Evolutionary conservation across 2,888 invertebrate genomes (phyloP).

Genomic region (Terebella lapidaria): DNA sequence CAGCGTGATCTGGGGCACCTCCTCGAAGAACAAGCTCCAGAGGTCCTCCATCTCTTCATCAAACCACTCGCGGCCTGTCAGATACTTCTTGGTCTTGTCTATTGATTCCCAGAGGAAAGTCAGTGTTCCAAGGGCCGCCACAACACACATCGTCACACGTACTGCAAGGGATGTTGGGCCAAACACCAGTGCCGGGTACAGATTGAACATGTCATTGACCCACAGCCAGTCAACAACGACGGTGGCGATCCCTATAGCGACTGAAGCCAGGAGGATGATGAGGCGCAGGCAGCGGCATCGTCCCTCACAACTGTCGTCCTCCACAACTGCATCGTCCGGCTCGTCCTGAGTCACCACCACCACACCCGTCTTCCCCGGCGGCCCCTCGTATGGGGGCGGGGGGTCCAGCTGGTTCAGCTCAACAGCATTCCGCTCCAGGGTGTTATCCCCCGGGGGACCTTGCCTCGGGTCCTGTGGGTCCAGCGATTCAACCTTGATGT

Average conservation of each 20-base stretch:
- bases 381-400: too few relatives aligned
- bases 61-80: slow-evolving; percentile 21
- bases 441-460: too few relatives aligned
- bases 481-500: not conserved
- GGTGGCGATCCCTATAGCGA: slow-evolving; percentile 3
- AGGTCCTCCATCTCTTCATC: slow-evolving; percentile 29
- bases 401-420: too few relatives aligned
- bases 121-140: slow-evolving; percentile 30
- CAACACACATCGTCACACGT: slow-evolving; percentile 22
- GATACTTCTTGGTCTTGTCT: slow-evolving; percentile 27
- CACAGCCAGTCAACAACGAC: slow-evolving; percentile 34
- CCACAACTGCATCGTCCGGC: not conserved
- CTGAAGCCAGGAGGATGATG: not conserved
- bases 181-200: slow-evolving; percentile 32
- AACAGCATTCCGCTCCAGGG: not conserved
- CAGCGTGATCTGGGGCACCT: slow-evolving; percentile 30
- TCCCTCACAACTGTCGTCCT: not conserved
- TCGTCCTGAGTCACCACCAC: not conserved
- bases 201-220: slow-evolving; percentile 25
- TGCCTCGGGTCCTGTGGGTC: too few relatives aligned
- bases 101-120: slow-evolving; percentile 27
- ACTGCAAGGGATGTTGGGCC: slow-evolving; percentile 25
- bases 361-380: not conserved
- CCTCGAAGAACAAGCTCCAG: slow-evolving; percentile 30
- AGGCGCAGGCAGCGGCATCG: not conserved